Evolutionary conservation across 2,888 invertebrate genomes (phyloP), one percentile per base, ranked within the genome.

Genomic region (Brachylomia viminalis): DNA sequence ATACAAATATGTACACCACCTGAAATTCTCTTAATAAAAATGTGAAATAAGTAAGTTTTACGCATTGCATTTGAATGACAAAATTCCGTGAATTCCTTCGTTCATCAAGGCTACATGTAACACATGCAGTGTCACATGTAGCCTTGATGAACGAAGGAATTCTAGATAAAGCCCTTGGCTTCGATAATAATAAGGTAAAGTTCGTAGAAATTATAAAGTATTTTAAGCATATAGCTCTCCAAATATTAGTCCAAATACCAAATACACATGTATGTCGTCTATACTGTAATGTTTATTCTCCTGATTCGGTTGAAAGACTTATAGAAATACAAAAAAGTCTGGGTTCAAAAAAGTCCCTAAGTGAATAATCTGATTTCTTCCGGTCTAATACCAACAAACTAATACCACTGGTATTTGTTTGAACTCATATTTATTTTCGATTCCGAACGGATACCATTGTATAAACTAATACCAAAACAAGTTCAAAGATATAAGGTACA

Each of bases 361-460:
- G 52, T 75, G 45, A 66, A 10, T 75, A 42, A 82, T 75, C 15
- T n/a, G 15, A n/a, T n/a, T n/a, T n/a, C n/a, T n/a, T n/a, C n/a
- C n/a, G n/a, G n/a, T n/a, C n/a, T n/a, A n/a, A n/a, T n/a, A n/a
- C n/a, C n/a, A n/a, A n/a, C n/a, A n/a, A n/a, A n/a, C n/a, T n/a
- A n/a, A n/a, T n/a, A n/a, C n/a, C n/a, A n/a, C n/a, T n/a, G n/a
- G n/a, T n/a, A n/a, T n/a, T n/a, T n/a, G n/a, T n/a, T n/a, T n/a
- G n/a, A n/a, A n/a, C n/a, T n/a, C n/a, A n/a, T n/a, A n/a, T n/a
- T n/a, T n/a, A n/a, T n/a, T n/a, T n/a, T n/a, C n/a, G n/a, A n/a
- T n/a, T n/a, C n/a, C n/a, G n/a, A n/a, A n/a, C n/a, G n/a, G n/a
- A n/a, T n/a, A n/a, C n/a, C n/a, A n/a, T n/a, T n/a, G n/a, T n/a